Conservation (phyloP, 2,797 vertebrate genomes). For the Xenops minutus region DNA sequence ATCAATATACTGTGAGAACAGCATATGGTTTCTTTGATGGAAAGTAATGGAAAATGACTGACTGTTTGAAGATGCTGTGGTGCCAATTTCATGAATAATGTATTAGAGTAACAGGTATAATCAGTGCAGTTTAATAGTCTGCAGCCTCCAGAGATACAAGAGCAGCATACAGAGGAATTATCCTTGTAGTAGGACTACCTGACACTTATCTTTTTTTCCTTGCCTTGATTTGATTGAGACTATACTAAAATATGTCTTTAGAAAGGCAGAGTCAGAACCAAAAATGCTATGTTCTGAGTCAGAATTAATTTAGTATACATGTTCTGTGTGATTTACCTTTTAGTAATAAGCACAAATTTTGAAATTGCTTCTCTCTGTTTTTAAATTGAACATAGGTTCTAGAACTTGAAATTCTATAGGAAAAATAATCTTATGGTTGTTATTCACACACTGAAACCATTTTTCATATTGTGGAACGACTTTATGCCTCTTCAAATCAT, state of each 20-base stretch:
- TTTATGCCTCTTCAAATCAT: not conserved
- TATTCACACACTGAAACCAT: not conserved
- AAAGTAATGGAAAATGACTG: conserved; percentile 87
- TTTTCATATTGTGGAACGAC: not conserved
- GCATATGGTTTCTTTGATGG: conserved; percentile 83
- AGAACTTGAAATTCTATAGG: not conserved
- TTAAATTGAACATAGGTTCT: not conserved
- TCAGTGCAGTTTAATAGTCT: conserved; percentile 84
- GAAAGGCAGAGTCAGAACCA: not conserved
- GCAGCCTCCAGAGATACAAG: conserved; percentile 71
- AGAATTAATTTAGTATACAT: not conserved
- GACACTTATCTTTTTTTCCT: not conserved
- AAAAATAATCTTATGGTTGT: not conserved
- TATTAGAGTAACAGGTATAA: conserved; percentile 81
- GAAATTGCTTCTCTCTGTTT: not conserved
- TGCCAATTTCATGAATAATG: conserved; percentile 85
- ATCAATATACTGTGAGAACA: conserved; percentile 58
- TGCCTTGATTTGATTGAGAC: not conserved
- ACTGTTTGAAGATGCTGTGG: conserved; percentile 82
- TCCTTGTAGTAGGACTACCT: conserved; percentile 17
- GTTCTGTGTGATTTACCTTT: not conserved
- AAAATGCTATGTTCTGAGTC: not conserved
- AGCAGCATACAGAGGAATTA: conserved; percentile 72
- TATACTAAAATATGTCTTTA: not conserved
- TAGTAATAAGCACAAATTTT: not conserved